phyloP scores from a whole-genome alignment of 2,888 invertebrate genomes.

The Cremastinae sp. region DNA sequence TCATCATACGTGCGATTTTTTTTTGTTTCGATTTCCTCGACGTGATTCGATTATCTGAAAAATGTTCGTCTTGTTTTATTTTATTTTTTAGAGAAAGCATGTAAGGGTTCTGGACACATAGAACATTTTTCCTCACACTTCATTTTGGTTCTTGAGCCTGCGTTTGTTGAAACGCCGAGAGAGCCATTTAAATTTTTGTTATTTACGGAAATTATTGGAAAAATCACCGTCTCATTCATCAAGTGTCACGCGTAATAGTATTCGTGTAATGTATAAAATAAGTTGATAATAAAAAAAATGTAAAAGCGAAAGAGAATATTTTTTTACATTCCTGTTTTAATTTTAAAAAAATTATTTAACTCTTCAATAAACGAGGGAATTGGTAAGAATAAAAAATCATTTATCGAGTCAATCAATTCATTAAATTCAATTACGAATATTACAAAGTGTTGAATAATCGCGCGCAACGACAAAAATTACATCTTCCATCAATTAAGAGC shows the following conservation, averaged over 20 bases:
- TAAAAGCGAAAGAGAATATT: conserved; percentile 15
- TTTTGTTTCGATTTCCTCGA: no score
- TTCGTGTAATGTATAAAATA: conserved; percentile 52
- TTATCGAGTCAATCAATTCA: conserved; percentile 53
- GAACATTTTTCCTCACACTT: background rate
- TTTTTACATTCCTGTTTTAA: background rate
- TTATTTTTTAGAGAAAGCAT: no score
- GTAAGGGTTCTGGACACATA: no score
- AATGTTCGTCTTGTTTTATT: no score
- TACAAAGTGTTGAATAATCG: conserved; percentile 57
- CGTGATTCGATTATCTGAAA: no score
- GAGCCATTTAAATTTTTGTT: background rate
- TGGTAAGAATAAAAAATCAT: background rate
- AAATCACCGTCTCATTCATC: background rate
- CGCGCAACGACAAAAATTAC: conserved; percentile 41
- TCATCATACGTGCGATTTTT: no score
- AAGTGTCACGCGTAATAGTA: conserved; percentile 28
- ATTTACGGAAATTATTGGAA: background rate
- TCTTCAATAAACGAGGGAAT: background rate
- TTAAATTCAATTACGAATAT: conserved; percentile 59
- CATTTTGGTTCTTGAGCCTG: background rate
- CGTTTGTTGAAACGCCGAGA: background rate
- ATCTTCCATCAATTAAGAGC: conserved; percentile 30
- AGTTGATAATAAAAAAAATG: conserved; percentile 49
- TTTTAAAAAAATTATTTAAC: background rate